phyloP scores from a whole-genome alignment of 2,113 vertebrate species.

The Prolemur simus region DNA sequence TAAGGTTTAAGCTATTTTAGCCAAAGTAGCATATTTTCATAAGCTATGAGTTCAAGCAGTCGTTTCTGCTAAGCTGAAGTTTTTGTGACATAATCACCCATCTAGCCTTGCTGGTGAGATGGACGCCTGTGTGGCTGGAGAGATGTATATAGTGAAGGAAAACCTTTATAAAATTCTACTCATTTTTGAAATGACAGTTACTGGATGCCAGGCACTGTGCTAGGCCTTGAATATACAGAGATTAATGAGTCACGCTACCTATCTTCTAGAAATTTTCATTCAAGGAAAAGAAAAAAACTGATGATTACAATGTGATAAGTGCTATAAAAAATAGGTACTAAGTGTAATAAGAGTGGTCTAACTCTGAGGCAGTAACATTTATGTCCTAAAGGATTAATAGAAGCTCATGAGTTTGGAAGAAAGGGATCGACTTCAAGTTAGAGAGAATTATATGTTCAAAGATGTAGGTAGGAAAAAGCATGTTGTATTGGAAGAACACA shows the following conservation, averaged over 20 bases:
- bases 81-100: constrained; percentile 24
- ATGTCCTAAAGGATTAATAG: neutral
- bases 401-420: neutral
- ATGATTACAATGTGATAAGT: constrained; percentile 73
- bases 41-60: constrained; percentile 16
- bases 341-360: neutral
- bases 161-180: neutral
- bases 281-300: neutral
- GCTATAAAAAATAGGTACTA: constrained; percentile 58
- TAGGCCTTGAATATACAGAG: constrained; percentile 58
- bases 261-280: neutral
- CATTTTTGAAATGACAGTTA: constrained; percentile 38
- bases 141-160: neutral
- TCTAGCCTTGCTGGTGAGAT: neutral
- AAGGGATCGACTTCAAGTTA: neutral
- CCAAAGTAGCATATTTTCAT: constrained; percentile 46
- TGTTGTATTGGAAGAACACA: neutral
- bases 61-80: neutral
- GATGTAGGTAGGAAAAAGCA: neutral
- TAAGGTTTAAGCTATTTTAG: constrained; percentile 71
- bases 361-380: neutral
- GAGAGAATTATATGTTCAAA: neutral
- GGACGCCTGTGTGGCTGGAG: neutral
- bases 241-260: neutral
- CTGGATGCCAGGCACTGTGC: constrained; percentile 71